These are phyloP conservation scores for Lordiphosa clarofinis DNA, from an alignment of 1,140 invertebrate species.

Conservation along the genomic window DNA sequence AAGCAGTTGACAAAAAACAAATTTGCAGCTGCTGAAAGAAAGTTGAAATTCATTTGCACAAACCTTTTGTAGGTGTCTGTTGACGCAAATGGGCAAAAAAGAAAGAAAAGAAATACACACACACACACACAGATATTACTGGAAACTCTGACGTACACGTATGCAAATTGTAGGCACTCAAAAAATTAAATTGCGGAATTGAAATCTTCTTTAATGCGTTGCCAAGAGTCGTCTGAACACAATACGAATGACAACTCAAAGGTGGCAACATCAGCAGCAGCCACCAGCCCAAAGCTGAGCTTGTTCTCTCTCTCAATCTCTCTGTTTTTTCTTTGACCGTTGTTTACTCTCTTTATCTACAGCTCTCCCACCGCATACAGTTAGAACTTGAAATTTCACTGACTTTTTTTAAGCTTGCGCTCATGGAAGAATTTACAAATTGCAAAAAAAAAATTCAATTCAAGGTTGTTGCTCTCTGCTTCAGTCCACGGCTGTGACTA, in stretches of 20 bases:
- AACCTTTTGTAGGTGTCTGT: not conserved
- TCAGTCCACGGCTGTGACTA: conserved; percentile 23
- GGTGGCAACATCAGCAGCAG: conserved; percentile 36
- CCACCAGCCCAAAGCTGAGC: conserved; percentile 19
- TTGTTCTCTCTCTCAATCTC: conserved; percentile 13
- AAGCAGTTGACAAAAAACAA: no score
- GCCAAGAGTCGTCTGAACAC: conserved; percentile 40
- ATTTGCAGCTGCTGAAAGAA: conserved; percentile 26
- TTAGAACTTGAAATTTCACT: conserved; percentile 72
- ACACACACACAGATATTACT: conserved; percentile 13
- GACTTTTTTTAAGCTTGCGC: conserved; percentile 25
- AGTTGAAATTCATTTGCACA: conserved; percentile 27
- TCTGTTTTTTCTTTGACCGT: conserved; percentile 14
- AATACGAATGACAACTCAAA: conserved; percentile 54
- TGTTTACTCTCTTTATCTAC: conserved; percentile 1
- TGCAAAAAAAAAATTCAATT: conserved; percentile 64
- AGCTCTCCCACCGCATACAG: conserved; percentile 40
- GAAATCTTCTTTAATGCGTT: conserved; percentile 20
- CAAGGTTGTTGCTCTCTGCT: conserved; percentile 70
- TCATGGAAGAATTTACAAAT: conserved; percentile 63
- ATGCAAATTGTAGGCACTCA: conserved; percentile 57
- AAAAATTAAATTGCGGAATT: conserved; percentile 22
- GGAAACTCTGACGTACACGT: conserved; percentile 61
- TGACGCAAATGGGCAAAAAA: conserved; percentile 14
- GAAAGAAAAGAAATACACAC: conserved; percentile 22